These are phyloP conservation scores for Bostrychus sinensis DNA, from an alignment of 2,113 vertebrate species.

Conservation along the genomic window DNA sequence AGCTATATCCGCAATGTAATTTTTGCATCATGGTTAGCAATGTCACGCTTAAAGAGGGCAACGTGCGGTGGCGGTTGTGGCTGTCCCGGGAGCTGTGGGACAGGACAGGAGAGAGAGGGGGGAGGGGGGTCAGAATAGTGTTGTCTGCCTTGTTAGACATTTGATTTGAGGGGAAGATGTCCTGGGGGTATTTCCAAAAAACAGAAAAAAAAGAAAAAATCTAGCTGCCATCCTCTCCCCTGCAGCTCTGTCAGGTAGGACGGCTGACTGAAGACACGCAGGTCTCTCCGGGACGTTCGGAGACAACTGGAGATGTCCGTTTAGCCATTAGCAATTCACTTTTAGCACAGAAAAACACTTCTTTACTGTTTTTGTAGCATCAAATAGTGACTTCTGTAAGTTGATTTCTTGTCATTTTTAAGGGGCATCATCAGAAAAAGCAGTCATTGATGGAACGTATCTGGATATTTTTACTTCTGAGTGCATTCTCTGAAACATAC, in stretches of 20 bases:
- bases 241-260: constrained; percentile 39
- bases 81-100: constrained; percentile 51
- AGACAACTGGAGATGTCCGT: not conserved
- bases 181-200: constrained; percentile 57
- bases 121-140: constrained; percentile 50
- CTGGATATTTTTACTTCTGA: no score
- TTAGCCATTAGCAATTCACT: not conserved
- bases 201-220: no score
- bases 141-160: constrained; percentile 68
- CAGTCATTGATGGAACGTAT: no score
- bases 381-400: no score
- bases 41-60: constrained; percentile 54
- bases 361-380: no score
- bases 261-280: not conserved
- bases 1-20: constrained; percentile 54
- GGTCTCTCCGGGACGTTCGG: not conserved
- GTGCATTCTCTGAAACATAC: no score
- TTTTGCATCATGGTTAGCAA: constrained; percentile 73
- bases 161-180: constrained; percentile 59
- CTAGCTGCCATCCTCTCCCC: constrained; percentile 55
- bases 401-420: no score
- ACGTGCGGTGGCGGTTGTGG: not conserved
- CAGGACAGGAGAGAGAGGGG: no score
- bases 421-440: no score
- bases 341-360: not conserved